These are phyloP conservation scores for Uropetala carovei DNA, from an alignment of 2,888 invertebrate genomes.

Conservation along the genomic window DNA sequence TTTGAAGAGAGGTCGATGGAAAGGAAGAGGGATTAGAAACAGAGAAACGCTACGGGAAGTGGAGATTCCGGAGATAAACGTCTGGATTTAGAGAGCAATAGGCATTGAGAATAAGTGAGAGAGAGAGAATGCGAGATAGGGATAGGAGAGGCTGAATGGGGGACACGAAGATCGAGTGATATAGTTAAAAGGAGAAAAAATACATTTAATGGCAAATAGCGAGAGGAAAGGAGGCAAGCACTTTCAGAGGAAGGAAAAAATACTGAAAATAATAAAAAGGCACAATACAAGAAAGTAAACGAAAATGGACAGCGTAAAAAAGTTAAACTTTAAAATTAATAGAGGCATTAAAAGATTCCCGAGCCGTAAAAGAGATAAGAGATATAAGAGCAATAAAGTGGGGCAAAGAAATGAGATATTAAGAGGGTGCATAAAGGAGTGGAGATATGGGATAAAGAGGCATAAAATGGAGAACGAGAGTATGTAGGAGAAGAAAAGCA, in stretches of 20 bases:
- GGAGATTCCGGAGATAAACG: constrained; percentile 61
- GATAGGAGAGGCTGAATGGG: constrained; percentile 14
- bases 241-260: not conserved
- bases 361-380: constrained; percentile 47
- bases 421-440: constrained; percentile 46
- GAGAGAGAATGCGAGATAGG: constrained; percentile 29
- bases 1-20: constrained; percentile 22
- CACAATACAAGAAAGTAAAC: constrained; percentile 33
- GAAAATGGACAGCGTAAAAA: constrained; percentile 32
- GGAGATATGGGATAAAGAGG: not conserved
- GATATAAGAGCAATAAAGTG: constrained; percentile 34
- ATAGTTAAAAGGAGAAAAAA: no score
- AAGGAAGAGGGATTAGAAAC: constrained; percentile 57
- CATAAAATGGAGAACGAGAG: not conserved
- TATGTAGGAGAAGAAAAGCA: not conserved
- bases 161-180: not conserved
- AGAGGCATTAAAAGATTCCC: constrained; percentile 56
- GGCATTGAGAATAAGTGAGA: constrained; percentile 43
- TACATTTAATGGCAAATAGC: not conserved
- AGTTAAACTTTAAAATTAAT: constrained; percentile 53
- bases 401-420: constrained; percentile 59
- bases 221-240: not conserved
- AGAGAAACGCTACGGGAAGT: constrained; percentile 46
- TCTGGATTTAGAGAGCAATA: constrained; percentile 53
- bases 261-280: not conserved